These are phyloP conservation scores for Lydus trimaculatus DNA, from an alignment of 2,888 invertebrate species.

Conservation along the genomic window DNA sequence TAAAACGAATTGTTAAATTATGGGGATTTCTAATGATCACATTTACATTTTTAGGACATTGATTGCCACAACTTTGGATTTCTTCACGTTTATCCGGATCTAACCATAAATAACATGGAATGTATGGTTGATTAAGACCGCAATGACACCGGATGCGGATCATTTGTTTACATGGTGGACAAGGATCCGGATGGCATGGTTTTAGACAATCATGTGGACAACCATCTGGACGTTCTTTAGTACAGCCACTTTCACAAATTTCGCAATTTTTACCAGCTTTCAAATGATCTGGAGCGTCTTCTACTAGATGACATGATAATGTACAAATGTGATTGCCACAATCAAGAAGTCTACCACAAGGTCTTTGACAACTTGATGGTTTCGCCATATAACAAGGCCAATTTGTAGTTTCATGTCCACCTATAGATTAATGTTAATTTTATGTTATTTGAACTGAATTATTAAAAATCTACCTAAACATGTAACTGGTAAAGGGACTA, in stretches of 20 bases:
- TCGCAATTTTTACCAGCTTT: constrained; percentile 65
- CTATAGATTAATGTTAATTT: constrained; percentile 47
- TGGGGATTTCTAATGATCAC: neutral
- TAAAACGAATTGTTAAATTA: constrained; percentile 36
- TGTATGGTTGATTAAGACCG: constrained; percentile 75
- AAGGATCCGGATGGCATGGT: constrained; percentile 76
- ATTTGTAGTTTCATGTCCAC: constrained; percentile 72
- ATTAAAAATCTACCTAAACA: constrained; percentile 67
- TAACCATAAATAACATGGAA: constrained; percentile 75
- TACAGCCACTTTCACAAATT: constrained; percentile 68
- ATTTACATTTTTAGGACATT: constrained; percentile 80
- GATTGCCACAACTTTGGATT: constrained; percentile 75
- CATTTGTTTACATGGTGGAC: constrained; percentile 76
- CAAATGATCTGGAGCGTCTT: constrained; percentile 57
- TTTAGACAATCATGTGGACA: constrained; percentile 78
- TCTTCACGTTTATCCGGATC: constrained; percentile 58
- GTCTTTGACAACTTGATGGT: constrained; percentile 78
- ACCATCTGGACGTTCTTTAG: constrained; percentile 70
- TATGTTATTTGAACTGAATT: neutral
- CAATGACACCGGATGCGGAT: constrained; percentile 84
- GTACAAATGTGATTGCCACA: constrained; percentile 84
- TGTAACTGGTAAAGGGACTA: constrained; percentile 71
- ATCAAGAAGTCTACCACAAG: constrained; percentile 73
- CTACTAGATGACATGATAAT: constrained; percentile 74
- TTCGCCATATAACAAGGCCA: constrained; percentile 76